These are phyloP conservation scores for Xerus rutilus DNA, from an alignment of 2,797 vertebrate genomes.

Conservation along the genomic window DNA sequence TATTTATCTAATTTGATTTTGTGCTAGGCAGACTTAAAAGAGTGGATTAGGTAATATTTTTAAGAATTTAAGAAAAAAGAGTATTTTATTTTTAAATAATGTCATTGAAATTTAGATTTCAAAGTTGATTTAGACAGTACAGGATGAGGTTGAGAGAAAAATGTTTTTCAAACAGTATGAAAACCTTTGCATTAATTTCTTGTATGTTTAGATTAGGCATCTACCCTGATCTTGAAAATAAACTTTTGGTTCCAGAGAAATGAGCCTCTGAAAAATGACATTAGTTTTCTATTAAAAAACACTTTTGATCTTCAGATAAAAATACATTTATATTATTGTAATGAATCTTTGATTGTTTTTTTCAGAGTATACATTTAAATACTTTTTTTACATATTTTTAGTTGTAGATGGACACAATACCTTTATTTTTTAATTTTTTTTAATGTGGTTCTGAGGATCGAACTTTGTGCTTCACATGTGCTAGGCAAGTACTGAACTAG, in stretches of 20 bases:
- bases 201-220: not conserved
- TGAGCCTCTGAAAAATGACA: not conserved
- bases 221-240: not conserved
- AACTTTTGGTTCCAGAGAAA: not conserved
- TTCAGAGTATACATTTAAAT: slow-evolving; percentile 9
- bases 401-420: too few relatives aligned
- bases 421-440: too few relatives aligned
- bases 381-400: not conserved
- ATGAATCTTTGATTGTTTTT: not conserved
- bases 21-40: not conserved
- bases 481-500: too few relatives aligned
- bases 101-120: slow-evolving; percentile 30
- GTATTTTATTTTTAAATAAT: slow-evolving; percentile 10
- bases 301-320: slow-evolving; percentile 22
- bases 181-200: not conserved
- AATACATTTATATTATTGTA: not conserved
- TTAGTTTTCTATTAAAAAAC: slow-evolving; percentile 21
- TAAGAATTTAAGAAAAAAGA: slow-evolving; percentile 39
- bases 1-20: not conserved
- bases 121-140: not conserved
- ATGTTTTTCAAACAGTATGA: not conserved
- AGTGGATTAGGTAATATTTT: not conserved
- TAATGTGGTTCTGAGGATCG: too few relatives aligned
- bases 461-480: too few relatives aligned
- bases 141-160: not conserved